Percentiles rank a stretch among this genome's conserved stretches.
These are phyloP conservation scores for Galbula dea DNA, from an alignment of 2,113 vertebrate genomes.

Conservation along the genomic window DNA sequence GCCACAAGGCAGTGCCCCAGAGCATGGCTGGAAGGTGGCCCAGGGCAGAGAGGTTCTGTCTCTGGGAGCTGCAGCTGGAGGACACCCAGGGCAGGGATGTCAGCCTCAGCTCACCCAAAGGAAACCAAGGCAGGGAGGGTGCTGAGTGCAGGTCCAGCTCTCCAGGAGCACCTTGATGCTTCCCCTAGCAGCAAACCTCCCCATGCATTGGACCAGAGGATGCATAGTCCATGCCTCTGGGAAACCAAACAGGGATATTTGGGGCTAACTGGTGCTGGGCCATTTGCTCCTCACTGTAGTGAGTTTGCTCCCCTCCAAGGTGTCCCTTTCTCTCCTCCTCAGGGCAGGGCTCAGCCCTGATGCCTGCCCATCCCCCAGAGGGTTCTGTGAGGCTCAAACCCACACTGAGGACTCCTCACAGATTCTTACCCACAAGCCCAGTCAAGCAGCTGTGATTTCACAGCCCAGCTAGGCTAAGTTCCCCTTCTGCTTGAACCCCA, in stretches of 20 bases:
- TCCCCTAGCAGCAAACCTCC: not conserved
- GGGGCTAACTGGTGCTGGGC: not conserved
- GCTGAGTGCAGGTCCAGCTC: accelerated
- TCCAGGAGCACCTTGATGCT: accelerated
- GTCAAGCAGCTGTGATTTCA: not conserved
- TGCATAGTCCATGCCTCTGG: not conserved
- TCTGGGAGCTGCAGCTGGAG: not conserved
- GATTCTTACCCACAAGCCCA: not conserved
- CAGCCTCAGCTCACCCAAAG: accelerated
- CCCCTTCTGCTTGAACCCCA: not conserved
- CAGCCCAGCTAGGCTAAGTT: not conserved
- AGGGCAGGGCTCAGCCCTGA: not conserved
- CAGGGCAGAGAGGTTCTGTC: accelerated
- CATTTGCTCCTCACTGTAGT: accelerated
- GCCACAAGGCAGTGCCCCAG: not conserved
- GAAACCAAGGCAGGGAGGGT: not conserved
- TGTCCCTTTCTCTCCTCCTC: not conserved
- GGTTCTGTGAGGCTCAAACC: not conserved
- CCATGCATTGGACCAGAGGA: accelerated
- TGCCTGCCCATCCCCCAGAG: accelerated
- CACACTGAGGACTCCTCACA: accelerated
- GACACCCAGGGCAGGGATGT: not conserved
- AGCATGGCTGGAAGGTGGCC: not conserved
- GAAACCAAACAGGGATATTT: accelerated
- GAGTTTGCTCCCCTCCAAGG: not conserved